These are phyloP conservation scores for Cuniculus paca DNA, from an alignment of 2,797 vertebrate genomes.

Conservation along the genomic window DNA sequence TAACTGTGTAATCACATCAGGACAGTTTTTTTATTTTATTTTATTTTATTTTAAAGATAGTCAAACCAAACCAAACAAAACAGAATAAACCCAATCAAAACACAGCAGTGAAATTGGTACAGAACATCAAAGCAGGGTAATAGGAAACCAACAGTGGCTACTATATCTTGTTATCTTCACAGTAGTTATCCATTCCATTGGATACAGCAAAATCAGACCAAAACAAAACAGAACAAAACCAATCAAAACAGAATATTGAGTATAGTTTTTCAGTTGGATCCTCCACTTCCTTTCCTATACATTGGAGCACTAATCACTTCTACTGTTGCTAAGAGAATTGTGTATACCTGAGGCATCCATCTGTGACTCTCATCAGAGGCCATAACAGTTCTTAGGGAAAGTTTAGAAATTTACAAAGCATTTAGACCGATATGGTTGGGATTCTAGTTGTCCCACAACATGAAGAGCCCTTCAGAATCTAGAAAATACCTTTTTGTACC, in stretches of 20 bases:
- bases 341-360: neutral
- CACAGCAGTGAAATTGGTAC: no score
- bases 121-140: no score
- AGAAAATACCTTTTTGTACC: neutral
- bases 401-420: neutral
- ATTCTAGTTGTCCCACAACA: accelerated
- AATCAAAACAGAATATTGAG: no score
- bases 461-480: neutral
- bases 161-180: no score
- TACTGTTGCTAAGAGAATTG: neutral
- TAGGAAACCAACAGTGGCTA: no score
- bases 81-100: no score
- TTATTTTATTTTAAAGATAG: no score
- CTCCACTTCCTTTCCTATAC: neutral
- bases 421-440: neutral
- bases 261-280: neutral
- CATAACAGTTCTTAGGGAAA: neutral
- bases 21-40: no score
- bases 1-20: neutral
- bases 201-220: no score
- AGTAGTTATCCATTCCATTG: no score
- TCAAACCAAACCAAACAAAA: no score
- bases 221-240: no score
- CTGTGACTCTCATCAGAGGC: neutral
- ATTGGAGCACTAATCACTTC: neutral